Percentiles rank a stretch among this genome's conserved stretches.
Conservation (phyloP, 2,888 invertebrate genomes). For the Pseudoips prasinana region DNA sequence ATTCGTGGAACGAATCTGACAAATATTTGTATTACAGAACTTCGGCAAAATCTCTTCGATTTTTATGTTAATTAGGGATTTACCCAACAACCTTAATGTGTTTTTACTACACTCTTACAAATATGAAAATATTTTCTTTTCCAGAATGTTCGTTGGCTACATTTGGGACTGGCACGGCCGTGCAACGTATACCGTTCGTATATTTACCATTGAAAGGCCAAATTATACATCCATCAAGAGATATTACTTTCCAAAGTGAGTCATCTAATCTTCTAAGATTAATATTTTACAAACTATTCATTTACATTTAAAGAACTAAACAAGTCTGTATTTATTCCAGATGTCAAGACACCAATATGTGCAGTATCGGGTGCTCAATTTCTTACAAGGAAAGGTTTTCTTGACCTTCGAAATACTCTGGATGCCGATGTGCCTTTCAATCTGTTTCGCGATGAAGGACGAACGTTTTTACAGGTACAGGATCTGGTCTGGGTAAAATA, state of each 20-base stretch:
- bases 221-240: conserved; percentile 93
- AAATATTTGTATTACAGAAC: conserved; percentile 13
- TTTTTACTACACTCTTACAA: conserved; percentile 9
- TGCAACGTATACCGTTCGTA: conserved; percentile 92
- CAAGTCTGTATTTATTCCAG: conserved; percentile 79
- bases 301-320: too few relatives aligned
- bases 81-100: too few relatives aligned
- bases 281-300: too few relatives aligned
- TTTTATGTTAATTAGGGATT: conserved; percentile 12
- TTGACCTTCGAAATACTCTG: conserved; percentile 88
- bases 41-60: not conserved
- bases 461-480: conserved; percentile 90
- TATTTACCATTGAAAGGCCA: conserved; percentile 93
- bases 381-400: conserved; percentile 89
- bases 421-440: conserved; percentile 91
- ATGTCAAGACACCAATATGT: conserved; percentile 90
- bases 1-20: conserved; percentile 6
- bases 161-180: conserved; percentile 85
- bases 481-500: too few relatives aligned
- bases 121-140: conserved; percentile 41
- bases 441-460: conserved; percentile 90
- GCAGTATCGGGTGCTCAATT: conserved; percentile 93
- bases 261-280: too few relatives aligned
- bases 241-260: conserved; percentile 90
- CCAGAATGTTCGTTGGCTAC: conserved; percentile 91